Evolutionary conservation across 2,888 invertebrate species (phyloP).

Genomic region (Lissonota sp.): DNA sequence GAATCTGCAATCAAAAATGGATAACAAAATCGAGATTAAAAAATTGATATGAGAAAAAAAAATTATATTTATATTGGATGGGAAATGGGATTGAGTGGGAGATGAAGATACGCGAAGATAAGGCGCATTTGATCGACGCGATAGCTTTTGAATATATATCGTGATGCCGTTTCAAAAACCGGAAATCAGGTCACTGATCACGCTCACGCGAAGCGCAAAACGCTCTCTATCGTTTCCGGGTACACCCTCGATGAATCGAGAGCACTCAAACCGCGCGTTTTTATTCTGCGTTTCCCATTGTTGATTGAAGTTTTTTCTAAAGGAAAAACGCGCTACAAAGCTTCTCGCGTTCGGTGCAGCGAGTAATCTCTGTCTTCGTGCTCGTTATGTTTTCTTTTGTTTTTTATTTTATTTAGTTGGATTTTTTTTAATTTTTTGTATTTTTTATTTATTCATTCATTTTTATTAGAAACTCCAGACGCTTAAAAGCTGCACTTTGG

Average conservation of each 20-base stretch:
- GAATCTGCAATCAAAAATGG: constrained; percentile 56
- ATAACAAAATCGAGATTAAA: constrained; percentile 10
- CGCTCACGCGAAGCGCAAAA: constrained; percentile 9
- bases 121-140: neutral
- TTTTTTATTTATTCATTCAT: no score
- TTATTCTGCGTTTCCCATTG: no score
- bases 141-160: constrained; percentile 9
- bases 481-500: no score
- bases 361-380: no score
- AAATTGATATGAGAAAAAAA: neutral
- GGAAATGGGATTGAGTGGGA: neutral
- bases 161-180: neutral
- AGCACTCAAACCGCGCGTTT: neutral
- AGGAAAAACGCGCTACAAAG: no score
- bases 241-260: neutral
- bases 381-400: no score
- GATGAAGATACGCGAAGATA: neutral
- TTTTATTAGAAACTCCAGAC: no score
- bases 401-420: no score
- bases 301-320: no score
- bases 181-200: constrained; percentile 48
- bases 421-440: no score
- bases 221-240: neutral
- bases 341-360: no score
- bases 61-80: constrained; percentile 6